A percentile compares a stretch with the other conserved stretches of the same genome.
phyloP scores from a whole-genome alignment of 2,113 vertebrate species.

The Willisornis vidua region DNA sequence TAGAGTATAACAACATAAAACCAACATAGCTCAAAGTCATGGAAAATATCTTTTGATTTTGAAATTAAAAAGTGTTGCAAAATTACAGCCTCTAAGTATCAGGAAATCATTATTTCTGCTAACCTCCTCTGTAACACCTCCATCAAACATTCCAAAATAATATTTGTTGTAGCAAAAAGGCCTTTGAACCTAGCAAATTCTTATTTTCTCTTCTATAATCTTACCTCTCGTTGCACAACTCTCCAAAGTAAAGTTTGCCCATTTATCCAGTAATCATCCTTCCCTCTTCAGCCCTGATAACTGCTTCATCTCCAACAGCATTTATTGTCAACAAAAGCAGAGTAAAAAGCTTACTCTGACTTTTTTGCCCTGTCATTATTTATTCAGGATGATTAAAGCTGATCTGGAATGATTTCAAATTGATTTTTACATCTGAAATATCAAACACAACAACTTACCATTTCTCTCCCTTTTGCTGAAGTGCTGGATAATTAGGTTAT shows the following conservation, averaged over 20 bases:
- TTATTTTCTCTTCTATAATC: background rate
- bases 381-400: background rate
- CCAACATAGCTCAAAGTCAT: background rate
- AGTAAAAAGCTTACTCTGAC: background rate
- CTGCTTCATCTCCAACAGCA: background rate
- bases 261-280: background rate
- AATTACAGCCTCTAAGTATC: background rate
- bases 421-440: constrained; percentile 18
- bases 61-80: background rate
- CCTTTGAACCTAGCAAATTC: background rate
- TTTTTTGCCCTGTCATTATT: background rate
- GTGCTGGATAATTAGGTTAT: background rate
- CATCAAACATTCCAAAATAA: background rate
- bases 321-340: background rate
- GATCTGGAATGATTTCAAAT: background rate
- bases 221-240: background rate
- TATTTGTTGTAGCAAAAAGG: background rate
- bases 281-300: background rate
- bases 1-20: background rate
- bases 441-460: background rate
- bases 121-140: background rate
- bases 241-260: background rate
- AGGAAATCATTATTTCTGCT: background rate
- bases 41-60: background rate
- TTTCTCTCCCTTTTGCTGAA: background rate